Evolutionary conservation across 1,140 invertebrate species (phyloP).

Genomic region (Psilanteris sp.): DNA sequence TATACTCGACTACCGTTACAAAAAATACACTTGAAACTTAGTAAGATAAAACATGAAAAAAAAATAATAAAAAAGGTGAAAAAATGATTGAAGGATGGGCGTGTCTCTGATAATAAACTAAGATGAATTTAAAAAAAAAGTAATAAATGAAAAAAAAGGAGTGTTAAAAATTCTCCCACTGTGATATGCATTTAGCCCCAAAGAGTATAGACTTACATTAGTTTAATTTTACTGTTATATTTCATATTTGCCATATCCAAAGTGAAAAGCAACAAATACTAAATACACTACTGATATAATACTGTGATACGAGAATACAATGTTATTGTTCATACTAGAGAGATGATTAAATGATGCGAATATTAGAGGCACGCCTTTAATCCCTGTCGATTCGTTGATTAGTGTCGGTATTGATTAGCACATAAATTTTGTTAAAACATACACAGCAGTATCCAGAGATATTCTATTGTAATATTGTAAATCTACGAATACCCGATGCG

Average conservation of each 20-base stretch:
- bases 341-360: conserved; percentile 70
- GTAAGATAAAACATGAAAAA: conserved; percentile 39
- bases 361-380: conserved; percentile 68
- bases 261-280: conserved; percentile 77
- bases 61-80: conserved; percentile 11
- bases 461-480: conserved; percentile 59
- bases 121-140: conserved; percentile 64
- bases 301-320: conserved; percentile 79
- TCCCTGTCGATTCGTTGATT: conserved; percentile 73
- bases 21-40: conserved; percentile 66
- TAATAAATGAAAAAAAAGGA: conserved; percentile 67
- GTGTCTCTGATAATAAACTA: conserved; percentile 65
- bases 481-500: conserved; percentile 57
- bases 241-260: conserved; percentile 80
- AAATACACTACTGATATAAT: conserved; percentile 77
- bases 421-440: conserved; percentile 71
- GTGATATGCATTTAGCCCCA: conserved; percentile 80
- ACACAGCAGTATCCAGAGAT: conserved; percentile 69
- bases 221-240: conserved; percentile 79
- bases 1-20: conserved; percentile 54
- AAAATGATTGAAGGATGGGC: conserved; percentile 58
- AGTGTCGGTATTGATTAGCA: conserved; percentile 71
- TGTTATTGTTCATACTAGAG: conserved; percentile 78
- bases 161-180: conserved; percentile 76
- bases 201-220: conserved; percentile 80